Base-by-base conservation (phyloP, 2,113 vertebrate species). In the Prinia subflava region DNA sequence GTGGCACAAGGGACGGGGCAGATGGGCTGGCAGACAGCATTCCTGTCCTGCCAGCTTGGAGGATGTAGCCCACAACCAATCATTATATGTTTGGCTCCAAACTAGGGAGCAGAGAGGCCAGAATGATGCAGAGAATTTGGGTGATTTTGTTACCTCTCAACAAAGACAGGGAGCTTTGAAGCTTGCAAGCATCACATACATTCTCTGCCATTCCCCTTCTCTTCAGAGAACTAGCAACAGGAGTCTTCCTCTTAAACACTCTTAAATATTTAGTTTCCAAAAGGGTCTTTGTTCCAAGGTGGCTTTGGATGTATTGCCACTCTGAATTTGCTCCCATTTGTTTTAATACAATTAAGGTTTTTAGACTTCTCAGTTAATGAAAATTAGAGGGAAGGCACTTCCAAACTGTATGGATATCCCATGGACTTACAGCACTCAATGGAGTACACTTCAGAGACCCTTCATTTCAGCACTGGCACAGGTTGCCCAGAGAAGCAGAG, bases 41-140 rank as follows among this genome's bases (percentile, higher is more conserved):
- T 94, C 65, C 70, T 60, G 84, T 77, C 23, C 82, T 84, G 95
- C 91, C 97, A 97, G 94, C 71, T 95, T 96, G 87, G 90, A 96
- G 64, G 50, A 80, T 83, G 31, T 83, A 96, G 92, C 97, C 92
- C 52, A 76, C 89, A 97, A 80, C 83, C 76, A 86, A 57, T 64
- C 47, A 71, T 94, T 93, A 86, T 96, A 95, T 97, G 92, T 89
- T 96, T 96, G 94, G 75, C 91, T 97, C 56, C 83, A 90, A 95
- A 95, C 18, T 68, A 88, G 39, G 74, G 63, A 92, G 65, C 84
- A 95, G 67, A 75, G 35, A 94, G 90, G 74, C 89, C 92, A 91
- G 79, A 89, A 89, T 7, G 24, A 90, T 60, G 87, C 28, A 46
- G 55, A 79, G 74, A 74, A 85, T 94, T 97, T 69, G 13, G 84